Percentiles rank a stretch among this genome's conserved stretches.
phyloP scores from a whole-genome alignment of 2,113 vertebrate genomes.

The Urocolius indicus region DNA sequence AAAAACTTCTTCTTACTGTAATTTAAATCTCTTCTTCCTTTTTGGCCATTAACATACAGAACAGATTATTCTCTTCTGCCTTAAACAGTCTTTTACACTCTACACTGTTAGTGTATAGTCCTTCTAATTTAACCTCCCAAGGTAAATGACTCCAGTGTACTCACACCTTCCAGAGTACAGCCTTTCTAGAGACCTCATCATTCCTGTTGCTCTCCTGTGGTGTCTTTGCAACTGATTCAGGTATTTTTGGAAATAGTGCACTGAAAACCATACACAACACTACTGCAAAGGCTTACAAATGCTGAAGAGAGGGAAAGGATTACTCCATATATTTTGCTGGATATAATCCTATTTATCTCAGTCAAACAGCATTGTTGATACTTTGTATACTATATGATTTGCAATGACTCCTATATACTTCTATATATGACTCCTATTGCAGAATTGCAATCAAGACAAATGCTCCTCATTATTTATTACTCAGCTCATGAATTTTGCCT shows the following conservation, averaged over 20 bases:
- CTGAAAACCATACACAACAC: background rate
- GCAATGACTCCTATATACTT: background rate
- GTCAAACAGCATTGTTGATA: background rate
- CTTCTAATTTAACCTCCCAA: background rate
- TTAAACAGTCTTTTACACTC: background rate
- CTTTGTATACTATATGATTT: conserved; percentile 2
- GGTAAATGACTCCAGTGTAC: background rate
- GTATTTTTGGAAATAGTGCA: background rate
- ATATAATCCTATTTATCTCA: conserved; percentile 25
- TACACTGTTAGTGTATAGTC: background rate
- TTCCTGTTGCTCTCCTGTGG: background rate
- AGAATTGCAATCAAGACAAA: background rate
- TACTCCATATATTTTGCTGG: background rate
- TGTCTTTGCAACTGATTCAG: background rate
- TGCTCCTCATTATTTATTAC: background rate
- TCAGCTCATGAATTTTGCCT: conserved; percentile 9
- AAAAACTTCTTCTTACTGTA: background rate
- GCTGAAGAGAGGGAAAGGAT: background rate
- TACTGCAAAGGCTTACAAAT: background rate
- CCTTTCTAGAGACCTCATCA: background rate
- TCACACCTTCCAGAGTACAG: background rate
- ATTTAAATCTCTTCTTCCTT: background rate
- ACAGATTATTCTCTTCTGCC: background rate
- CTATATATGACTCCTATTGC: background rate
- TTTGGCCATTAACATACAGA: background rate